These are phyloP conservation scores for Lonchura striata DNA, from an alignment of 2,113 vertebrate genomes.

Conservation along the genomic window DNA sequence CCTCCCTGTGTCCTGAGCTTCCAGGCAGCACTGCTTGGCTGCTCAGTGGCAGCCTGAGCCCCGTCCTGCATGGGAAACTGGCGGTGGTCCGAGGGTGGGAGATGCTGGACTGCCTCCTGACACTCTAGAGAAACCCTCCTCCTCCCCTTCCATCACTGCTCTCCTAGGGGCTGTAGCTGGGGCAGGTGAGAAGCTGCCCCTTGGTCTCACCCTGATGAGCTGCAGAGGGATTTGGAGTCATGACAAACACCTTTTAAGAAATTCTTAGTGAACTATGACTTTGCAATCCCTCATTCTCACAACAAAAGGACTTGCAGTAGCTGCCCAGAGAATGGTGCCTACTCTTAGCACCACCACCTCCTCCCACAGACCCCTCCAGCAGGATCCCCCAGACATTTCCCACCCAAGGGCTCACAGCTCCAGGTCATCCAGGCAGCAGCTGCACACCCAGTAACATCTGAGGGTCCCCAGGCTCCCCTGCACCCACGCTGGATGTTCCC, in stretches of 20 bases:
- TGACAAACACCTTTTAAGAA: neutral
- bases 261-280: neutral
- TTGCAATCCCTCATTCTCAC: fast-evolving
- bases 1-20: neutral
- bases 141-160: neutral
- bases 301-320: neutral
- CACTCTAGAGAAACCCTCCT: neutral
- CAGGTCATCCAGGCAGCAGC: neutral
- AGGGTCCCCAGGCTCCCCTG: neutral
- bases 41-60: neutral
- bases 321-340: neutral
- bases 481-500: neutral
- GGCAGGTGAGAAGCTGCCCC: neutral
- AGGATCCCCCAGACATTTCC: neutral
- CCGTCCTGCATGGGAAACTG: neutral
- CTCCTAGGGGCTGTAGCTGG: neutral
- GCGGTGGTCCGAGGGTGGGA: neutral
- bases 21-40: neutral
- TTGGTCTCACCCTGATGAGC: neutral
- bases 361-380: neutral
- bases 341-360: neutral
- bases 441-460: neutral
- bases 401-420: neutral
- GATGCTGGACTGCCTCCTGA: neutral
- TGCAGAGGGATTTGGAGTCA: neutral